Base-by-base conservation (phyloP, 2,888 invertebrate species). In the Agonopterix heracliana region DNA sequence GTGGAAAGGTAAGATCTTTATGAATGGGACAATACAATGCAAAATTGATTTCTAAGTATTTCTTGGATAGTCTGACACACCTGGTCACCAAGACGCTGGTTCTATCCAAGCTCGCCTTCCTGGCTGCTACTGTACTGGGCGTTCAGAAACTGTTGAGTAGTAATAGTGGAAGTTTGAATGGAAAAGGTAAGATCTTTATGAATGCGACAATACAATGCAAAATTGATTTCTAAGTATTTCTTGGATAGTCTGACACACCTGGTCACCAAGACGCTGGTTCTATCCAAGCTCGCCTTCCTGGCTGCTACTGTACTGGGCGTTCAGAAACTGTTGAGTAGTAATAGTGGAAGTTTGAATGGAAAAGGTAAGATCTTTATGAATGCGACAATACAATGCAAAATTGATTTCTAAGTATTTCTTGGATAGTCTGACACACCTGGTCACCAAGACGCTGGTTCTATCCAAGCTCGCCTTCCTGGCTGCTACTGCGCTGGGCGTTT, bases 391-490 rank as follows among this genome's bases (percentile, higher is more conserved):
- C 17, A 17, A 3, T 17, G 17, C 17, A 17, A 4, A 17, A 17
- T 17, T 3, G 17, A 17, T 17, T 17, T 17, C 17, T 17, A 17
- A 17, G 17, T 17, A 17, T n/a, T n/a, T n/a, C n/a, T n/a, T n/a
- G n/a, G n/a, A n/a, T n/a, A n/a, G n/a, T n/a, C n/a, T n/a, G n/a
- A n/a, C n/a, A 17, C 17, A 3, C 17, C 77, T 95, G 58, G 93
- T 94, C 26, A 89, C 92, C 43, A 95, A 95, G 81, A 95, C 95
- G 34, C 78, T 95, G 49, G 87, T 95, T 56, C 90, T 95, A 10
- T 93, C 95, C 45, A 96, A 95, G 74, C 80, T 95, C 50, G 95
- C 96, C 1, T 91, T 96, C 57, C 75, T 95, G 46, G 81, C 95
- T 41, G 94, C 94, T 17, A 91, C 93, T 0, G 87, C 94, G 34